Conservation (phyloP, 1,140 invertebrate species). For the Harpegnathos saltator region DNA sequence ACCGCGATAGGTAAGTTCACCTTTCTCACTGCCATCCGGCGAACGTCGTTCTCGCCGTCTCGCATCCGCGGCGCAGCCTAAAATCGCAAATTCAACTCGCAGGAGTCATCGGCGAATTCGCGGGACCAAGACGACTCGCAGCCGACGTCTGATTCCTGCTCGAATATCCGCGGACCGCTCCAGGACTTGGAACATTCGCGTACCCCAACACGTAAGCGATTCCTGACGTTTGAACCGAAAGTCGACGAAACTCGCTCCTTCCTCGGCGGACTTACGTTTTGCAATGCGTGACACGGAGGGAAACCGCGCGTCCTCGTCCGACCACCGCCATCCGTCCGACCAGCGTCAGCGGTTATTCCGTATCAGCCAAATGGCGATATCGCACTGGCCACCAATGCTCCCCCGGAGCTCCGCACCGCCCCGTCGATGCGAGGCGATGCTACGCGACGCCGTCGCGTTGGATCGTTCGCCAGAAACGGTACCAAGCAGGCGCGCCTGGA, state of each 20-base stretch:
- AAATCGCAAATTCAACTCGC: no score
- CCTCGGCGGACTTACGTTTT: constrained; percentile 57
- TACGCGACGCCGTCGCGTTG: constrained; percentile 23
- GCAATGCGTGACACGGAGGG: constrained; percentile 25
- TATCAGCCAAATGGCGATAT: constrained; percentile 66
- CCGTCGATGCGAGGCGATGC: constrained; percentile 31
- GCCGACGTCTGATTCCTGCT: no score
- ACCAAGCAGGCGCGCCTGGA: constrained; percentile 68
- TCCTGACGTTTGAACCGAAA: no score
- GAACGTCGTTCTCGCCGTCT: no score
- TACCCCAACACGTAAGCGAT: no score
- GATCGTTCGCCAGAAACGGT: constrained; percentile 66
- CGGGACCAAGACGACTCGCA: no score
- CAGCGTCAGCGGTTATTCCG: constrained; percentile 36
- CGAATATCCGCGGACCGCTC: no score
- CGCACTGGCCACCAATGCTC: constrained; percentile 53
- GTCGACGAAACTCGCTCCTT: not conserved
- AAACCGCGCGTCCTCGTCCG: constrained; percentile 24
- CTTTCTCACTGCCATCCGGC: not conserved
- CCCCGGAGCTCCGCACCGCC: not conserved
- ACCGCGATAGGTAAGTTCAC: not conserved
- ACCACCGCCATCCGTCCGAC: constrained; percentile 37
- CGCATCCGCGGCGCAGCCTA: no score
- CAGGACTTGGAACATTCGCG: no score
- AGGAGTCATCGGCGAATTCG: no score